Base-by-base conservation (phyloP, 2,113 vertebrate genomes). In the Plectropomus leopardus region DNA sequence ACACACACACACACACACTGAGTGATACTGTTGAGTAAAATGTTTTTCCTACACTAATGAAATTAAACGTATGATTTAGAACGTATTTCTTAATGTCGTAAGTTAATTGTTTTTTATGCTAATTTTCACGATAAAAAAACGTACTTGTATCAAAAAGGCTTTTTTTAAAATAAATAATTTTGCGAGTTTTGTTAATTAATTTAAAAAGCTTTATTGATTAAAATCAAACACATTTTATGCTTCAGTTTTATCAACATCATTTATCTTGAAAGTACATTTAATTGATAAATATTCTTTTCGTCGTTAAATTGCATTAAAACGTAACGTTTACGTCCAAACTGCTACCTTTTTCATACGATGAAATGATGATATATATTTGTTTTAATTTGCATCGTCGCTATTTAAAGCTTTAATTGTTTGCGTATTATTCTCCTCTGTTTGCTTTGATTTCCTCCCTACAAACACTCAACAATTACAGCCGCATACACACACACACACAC, bases 401-500 rank as follows among this genome's bases (percentile, higher is more conserved):
- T n/a, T 50, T 34, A 64, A 75, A 44, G 17, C 17, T 42, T 1
- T 5, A 55, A 16, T 8, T 45, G n/a, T 71, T 50, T 24, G 19
- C 5, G 14, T 51, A 44, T 66, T 34, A 26, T 36, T 54, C 17
- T 17, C 58, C 70, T 53, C n/a, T 28, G 47, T 75, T 71, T 83
- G 59, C 45, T 79, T 82, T 75, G 24, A 28, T 60, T 64, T 50
- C 21, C 11, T 30, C 47, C 30, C 50, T n/a, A n/a, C 48, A 64
- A 57, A 57, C 63, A 26, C 45, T 7, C 21, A 40, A n/a, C 57
- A 10, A 10, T n/a, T 5, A 30, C 63, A 74, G 19, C n/a, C 17
- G 23, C 65, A 9, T 10, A 48, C 64, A 71, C 42, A 44, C 65
- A 66, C 65, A 66, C 48, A 77, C 51, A 80, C 28, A 61, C 28